Evolutionary conservation across 2,888 invertebrate species (phyloP).

Genomic region (Cerastis rubricosa): DNA sequence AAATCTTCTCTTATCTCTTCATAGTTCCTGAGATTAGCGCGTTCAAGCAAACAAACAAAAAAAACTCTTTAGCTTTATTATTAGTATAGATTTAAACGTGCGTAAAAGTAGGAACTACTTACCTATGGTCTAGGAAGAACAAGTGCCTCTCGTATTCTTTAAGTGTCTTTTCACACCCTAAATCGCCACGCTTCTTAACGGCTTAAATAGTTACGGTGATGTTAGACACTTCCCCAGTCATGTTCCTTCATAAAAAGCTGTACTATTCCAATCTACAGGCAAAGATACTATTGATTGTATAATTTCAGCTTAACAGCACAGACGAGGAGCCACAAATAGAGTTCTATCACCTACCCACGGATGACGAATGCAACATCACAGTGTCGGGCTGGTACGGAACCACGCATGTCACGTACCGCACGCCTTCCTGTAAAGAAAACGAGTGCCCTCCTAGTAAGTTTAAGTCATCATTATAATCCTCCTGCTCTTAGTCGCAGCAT

Average conservation of each 20-base stretch:
- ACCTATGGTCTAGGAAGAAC: too few species aligned
- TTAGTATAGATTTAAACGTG: too few species aligned
- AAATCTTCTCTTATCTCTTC: too few species aligned
- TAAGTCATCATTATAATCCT: not conserved
- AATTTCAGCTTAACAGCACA: constrained; percentile 70
- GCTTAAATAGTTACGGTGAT: not conserved
- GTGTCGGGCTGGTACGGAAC: constrained; percentile 74
- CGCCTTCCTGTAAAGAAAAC: constrained; percentile 65
- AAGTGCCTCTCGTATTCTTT: too few species aligned
- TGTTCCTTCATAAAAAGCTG: not conserved
- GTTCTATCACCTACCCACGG: constrained; percentile 64
- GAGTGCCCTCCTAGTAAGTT: constrained; percentile 65
- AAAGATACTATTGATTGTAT: constrained; percentile 12
- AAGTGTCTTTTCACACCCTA: too few species aligned
- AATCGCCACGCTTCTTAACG: not conserved
- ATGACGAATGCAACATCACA: constrained; percentile 70
- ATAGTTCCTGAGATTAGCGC: too few species aligned
- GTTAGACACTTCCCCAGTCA: not conserved
- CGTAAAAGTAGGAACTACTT: too few species aligned
- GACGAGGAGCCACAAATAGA: constrained; percentile 52
- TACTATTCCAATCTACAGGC: not conserved
- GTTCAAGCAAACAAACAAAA: too few species aligned
- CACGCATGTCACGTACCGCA: constrained; percentile 68
- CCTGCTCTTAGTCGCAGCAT: not conserved
- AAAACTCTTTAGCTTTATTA: too few species aligned